phyloP scores from a whole-genome alignment of 1,140 invertebrate species.

The Pentalonia nigronervosa region DNA sequence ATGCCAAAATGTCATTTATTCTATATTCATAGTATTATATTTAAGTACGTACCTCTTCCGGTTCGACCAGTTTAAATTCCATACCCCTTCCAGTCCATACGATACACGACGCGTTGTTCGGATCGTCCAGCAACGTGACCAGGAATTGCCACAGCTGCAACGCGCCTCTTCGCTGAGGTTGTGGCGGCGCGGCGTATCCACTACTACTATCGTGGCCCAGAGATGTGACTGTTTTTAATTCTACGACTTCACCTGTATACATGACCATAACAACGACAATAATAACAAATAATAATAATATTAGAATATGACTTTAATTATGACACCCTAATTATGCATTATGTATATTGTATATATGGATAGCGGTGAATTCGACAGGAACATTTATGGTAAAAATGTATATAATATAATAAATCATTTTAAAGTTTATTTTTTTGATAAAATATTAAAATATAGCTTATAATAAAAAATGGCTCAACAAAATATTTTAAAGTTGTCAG shows the following conservation, averaged over 20 bases:
- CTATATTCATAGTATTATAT: neutral
- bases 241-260: neutral
- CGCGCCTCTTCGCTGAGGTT: slow-evolving; percentile 74
- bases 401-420: neutral
- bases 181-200: neutral
- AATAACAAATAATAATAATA: neutral
- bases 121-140: slow-evolving; percentile 87
- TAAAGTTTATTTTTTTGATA: neutral
- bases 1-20: neutral
- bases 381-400: neutral
- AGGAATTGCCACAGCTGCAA: slow-evolving; percentile 95
- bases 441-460: neutral
- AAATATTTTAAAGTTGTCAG: neutral
- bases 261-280: neutral
- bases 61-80: slow-evolving; percentile 94
- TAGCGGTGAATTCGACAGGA: neutral
- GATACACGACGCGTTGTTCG: slow-evolving; percentile 84
- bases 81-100: slow-evolving; percentile 94
- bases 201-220: neutral
- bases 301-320: neutral
- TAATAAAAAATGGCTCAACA: neutral
- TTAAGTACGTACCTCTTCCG: slow-evolving; percentile 79
- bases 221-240: neutral
- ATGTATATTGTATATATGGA: neutral
- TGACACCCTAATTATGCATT: too few relatives aligned